Base-by-base conservation (phyloP, 1,140 invertebrate species). In the Drosophila malerkotliana region DNA sequence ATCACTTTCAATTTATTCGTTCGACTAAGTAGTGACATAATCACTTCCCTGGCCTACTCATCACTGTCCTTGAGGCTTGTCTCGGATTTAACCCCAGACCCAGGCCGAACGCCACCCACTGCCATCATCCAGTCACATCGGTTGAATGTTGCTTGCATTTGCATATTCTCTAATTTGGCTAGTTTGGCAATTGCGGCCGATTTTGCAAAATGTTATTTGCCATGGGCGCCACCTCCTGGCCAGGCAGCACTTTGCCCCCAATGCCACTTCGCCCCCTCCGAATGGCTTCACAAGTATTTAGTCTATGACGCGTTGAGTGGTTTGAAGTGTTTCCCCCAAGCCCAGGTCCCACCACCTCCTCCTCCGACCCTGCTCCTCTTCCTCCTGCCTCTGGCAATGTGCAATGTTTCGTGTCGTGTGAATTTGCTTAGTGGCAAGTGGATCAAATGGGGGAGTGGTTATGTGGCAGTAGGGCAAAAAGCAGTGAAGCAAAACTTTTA, bases 121-220 rank as follows among this genome's bases (percentile, higher is more conserved):
- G n/a, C 44, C 45, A 32, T 39, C 24, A 44, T 32, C 48, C 48
- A 51, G 47, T 48, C 53, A 67, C 68, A 44, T 56, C 66, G 77
- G 77, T 62, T 80, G 72, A 72, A 85, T 85, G 73, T 77, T 77
- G 82, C 77, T 69, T 73, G 77, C 81, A 84, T 84, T 85, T 87
- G 82, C 81, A 85, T 85, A 85, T 85, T 85, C 74, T 72, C 82
- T 82, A 87, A 87, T 88, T 87, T 87, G 83, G 82, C 79, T 87
- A 87, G 82, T 87, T 87, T 88, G 83, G 82, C 83, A 87, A 87
- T 87, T 88, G 82, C 75, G 82, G 82, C 82, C 82, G 82, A 87
- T 87, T 87, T 87, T 82, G 83, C 82, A 81, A 85, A 85, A 85
- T 77, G 81, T 87, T 87, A 85, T 81, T 87, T 85, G 82, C 78